Conservation (phyloP, 1,140 invertebrate genomes). For the Mactra quadrangularis region DNA sequence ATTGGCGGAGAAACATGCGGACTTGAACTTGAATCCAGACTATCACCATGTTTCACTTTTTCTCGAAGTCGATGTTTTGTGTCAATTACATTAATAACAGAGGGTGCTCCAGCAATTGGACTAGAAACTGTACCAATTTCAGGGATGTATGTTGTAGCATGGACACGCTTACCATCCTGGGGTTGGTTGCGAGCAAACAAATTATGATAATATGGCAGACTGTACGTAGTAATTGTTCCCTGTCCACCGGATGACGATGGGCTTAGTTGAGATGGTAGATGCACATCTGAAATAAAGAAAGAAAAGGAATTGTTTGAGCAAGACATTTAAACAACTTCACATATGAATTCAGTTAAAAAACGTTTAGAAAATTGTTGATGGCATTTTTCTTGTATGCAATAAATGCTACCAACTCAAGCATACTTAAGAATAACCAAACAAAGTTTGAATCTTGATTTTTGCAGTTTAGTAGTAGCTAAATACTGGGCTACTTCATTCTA, state of each 20-base stretch:
- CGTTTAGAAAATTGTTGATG: too few relatives aligned
- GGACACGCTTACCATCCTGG: slow-evolving; percentile 38
- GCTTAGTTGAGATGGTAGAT: slow-evolving; percentile 26
- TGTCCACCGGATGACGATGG: slow-evolving; percentile 3
- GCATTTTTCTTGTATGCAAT: too few relatives aligned
- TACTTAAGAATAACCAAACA: too few relatives aligned
- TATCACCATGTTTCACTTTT: background rate
- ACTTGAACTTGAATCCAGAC: background rate
- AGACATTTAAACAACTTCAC: background rate
- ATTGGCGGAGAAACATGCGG: background rate
- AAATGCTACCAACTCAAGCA: too few relatives aligned
- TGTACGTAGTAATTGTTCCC: slow-evolving; percentile 51
- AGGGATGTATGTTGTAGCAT: slow-evolving; percentile 54
- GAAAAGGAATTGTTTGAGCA: background rate
- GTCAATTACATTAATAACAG: slow-evolving; percentile 41
- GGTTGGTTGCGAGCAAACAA: slow-evolving; percentile 40
- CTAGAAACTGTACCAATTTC: slow-evolving; percentile 57
- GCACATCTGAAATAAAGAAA: slow-evolving; percentile 11
- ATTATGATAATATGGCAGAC: slow-evolving; percentile 57
- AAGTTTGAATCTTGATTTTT: too few relatives aligned
- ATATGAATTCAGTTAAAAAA: background rate
- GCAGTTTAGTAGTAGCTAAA: too few relatives aligned
- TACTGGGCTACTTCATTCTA: too few relatives aligned
- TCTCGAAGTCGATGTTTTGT: slow-evolving; percentile 13
- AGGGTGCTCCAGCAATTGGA: slow-evolving; percentile 41